Evolutionary conservation across 2,888 invertebrate species (phyloP), one percentile per base, ranked within the genome.

Genomic region (Drosophila formosana): DNA sequence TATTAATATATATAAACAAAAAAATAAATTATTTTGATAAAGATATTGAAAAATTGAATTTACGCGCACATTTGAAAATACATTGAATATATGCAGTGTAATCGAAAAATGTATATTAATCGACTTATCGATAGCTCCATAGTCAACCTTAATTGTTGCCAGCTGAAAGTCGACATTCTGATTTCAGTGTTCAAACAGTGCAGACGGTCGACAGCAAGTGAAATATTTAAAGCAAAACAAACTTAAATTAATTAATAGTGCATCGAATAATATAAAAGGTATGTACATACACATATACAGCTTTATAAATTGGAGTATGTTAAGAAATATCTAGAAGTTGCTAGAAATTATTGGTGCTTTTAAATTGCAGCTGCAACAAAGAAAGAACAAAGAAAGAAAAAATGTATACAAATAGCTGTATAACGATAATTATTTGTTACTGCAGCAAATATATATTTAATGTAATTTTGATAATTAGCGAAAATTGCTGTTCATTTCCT

Each of bases 381-480:
- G n/a, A 58, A 37, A 3, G 34, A 25, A 51, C 39, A 51, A 71
- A 70, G 39, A 65, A 72, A 70, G 39, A 65, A 76, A 73, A 73
- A 49, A 25, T 51, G 23, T 50, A 41, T 61, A 25, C 13, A 70
- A 45, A n/a, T 13, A 45, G 25, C 5, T 43, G 13, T 26, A 18
- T 66, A 2, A 50, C 23, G 50, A 9, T n/a, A 37, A 37, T 6
- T 3, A 2, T 6, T 7, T 25, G 0, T 51, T 25, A 25, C 18
- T 53, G 28, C 28, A 53, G 41, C 13, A 53, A 11, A 52, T 1
- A 9, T 8, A 13, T 25, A 11, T 26, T 13, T 26, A 26, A 37
- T 13, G 4, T 25, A 1, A 39, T 13, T 52, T 13, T 6, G 0
- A 18, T 34, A 8, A 9, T 9, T 9, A 34, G 11, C 4, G 26